Conservation (phyloP, 2,797 vertebrate species). For the Galagoides demidoff region DNA sequence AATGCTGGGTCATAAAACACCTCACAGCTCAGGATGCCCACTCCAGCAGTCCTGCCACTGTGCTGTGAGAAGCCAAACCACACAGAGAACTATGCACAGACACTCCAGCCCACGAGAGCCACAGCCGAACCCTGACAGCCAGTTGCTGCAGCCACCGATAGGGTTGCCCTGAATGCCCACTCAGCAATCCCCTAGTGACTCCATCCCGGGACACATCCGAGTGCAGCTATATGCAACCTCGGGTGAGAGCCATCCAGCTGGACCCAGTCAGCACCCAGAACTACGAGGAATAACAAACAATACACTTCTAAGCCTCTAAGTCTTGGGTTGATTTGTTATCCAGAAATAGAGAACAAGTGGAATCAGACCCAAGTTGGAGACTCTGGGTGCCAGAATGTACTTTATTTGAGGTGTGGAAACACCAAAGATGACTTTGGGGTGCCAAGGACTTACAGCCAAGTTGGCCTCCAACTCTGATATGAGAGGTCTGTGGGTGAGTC, state of each 20-base stretch:
- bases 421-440: background rate
- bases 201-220: background rate
- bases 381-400: background rate
- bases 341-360: background rate
- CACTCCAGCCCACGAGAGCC: background rate
- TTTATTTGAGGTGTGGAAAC: slow-evolving; percentile 1
- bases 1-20: background rate
- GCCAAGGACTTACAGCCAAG: background rate
- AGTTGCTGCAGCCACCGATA: background rate
- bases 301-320: background rate
- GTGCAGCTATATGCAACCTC: background rate
- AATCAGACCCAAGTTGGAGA: background rate
- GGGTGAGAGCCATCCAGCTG: background rate
- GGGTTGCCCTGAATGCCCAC: background rate
- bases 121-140: background rate
- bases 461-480: background rate
- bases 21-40: background rate
- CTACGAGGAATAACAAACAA: background rate
- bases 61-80: background rate
- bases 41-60: background rate
- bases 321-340: background rate
- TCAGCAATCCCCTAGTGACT: background rate
- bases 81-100: background rate
- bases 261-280: background rate
- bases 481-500: background rate